These are phyloP conservation scores for Aphis craccivora DNA, from an alignment of 1,140 invertebrate species.

Conservation along the genomic window DNA sequence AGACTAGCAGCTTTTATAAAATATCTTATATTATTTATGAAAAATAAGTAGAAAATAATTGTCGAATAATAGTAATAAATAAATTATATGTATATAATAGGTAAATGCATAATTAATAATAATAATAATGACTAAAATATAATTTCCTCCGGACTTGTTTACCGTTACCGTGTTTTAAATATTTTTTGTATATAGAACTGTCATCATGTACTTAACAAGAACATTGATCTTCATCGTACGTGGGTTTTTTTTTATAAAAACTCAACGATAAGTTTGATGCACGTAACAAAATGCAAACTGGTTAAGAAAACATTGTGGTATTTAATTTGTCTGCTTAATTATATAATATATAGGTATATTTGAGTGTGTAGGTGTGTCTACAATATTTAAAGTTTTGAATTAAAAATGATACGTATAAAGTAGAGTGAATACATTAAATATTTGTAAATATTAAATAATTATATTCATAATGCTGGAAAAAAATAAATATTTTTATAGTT, in stretches of 20 bases:
- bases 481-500: background rate
- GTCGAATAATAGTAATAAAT: background rate
- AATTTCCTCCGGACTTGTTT: background rate
- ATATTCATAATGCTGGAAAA: background rate
- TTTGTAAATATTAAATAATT: background rate
- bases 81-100: background rate
- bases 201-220: background rate
- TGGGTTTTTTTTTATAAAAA: background rate
- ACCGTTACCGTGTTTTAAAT: background rate
- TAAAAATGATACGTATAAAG: background rate
- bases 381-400: background rate
- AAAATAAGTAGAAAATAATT: background rate
- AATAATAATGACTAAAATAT: background rate
- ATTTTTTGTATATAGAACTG: background rate
- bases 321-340: slow-evolving; percentile 14
- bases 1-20: background rate
- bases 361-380: slow-evolving; percentile 8
- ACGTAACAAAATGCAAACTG: background rate
- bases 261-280: background rate
- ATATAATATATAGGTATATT: background rate
- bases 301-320: background rate
- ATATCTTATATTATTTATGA: background rate
- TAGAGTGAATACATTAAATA: background rate
- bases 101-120: background rate
- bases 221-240: background rate